Percentiles rank a stretch among this genome's conserved stretches.
Evolutionary conservation across 37 sponge, comb jelly and placozoan species (phyloP).

Genomic region (Tethya wilhelma): DNA sequence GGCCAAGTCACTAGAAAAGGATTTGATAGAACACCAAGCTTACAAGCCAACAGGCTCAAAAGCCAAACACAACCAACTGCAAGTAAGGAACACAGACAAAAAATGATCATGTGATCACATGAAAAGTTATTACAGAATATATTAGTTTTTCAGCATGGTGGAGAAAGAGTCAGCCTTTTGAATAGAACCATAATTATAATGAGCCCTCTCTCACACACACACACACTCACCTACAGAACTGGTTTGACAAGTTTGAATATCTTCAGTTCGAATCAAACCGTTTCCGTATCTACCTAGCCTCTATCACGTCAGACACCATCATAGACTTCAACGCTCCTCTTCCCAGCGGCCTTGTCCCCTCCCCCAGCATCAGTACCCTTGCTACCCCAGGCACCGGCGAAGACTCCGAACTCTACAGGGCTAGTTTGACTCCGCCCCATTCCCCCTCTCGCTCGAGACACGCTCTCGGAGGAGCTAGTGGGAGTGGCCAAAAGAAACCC

Average conservation of each 20-base stretch:
- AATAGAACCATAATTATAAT: too few species aligned
- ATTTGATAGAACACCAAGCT: slow-evolving; percentile 62
- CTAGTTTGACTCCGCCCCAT: not conserved
- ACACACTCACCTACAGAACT: slow-evolving; percentile 42
- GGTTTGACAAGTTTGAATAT: slow-evolving; percentile 86
- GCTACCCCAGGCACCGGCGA: slow-evolving; percentile 51
- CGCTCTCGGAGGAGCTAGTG: not conserved
- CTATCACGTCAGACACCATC: slow-evolving; percentile 33
- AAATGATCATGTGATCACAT: too few species aligned
- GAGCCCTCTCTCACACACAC: too few species aligned
- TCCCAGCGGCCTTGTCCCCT: slow-evolving; percentile 76
- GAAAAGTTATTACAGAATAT: too few species aligned
- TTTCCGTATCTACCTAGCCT: slow-evolving; percentile 66
- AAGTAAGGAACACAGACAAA: too few species aligned
- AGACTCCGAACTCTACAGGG: not conserved
- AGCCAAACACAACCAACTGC: slow-evolving; percentile 14
- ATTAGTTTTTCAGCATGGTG: too few species aligned
- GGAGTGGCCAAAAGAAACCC: not conserved
- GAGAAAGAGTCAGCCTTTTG: too few species aligned
- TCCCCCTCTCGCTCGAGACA: not conserved
- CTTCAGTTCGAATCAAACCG: slow-evolving; percentile 72
- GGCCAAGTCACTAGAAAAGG: slow-evolving; percentile 63
- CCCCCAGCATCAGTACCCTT: slow-evolving; percentile 76
- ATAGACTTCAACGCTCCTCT: slow-evolving; percentile 67
- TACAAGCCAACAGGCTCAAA: slow-evolving; percentile 54